Evolutionary conservation across 2,113 vertebrate species (phyloP).

Genomic region (Limnothrissa miodon): DNA sequence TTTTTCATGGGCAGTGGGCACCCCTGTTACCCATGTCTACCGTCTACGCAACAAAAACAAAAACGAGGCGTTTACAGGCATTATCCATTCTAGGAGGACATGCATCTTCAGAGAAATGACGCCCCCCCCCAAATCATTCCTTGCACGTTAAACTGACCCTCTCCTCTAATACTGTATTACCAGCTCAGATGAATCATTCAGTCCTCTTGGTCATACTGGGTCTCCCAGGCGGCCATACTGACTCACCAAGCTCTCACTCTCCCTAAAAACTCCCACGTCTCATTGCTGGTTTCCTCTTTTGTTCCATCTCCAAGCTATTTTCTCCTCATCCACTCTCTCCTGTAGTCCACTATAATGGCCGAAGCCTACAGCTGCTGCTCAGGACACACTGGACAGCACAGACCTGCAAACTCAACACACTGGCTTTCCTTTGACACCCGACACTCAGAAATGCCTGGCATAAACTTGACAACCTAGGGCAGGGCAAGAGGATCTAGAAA

Average conservation of each 20-base stretch:
- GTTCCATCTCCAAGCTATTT: neutral
- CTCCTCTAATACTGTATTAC: neutral
- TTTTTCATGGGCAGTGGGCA: too few relatives aligned
- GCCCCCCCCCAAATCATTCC: neutral
- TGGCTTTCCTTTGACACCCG: neutral
- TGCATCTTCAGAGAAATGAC: too few relatives aligned
- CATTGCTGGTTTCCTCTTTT: neutral
- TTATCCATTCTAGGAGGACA: too few relatives aligned
- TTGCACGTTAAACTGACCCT: neutral
- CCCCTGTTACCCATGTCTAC: neutral
- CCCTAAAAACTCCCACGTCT: neutral
- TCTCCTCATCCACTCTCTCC: neutral
- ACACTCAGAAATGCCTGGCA: neutral
- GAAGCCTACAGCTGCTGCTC: neutral
- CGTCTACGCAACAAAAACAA: neutral
- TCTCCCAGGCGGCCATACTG: neutral
- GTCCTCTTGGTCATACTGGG: neutral
- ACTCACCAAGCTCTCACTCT: neutral
- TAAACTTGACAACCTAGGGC: neutral
- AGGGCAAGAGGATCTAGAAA: neutral
- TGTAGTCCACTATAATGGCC: neutral
- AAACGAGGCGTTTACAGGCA: too few relatives aligned
- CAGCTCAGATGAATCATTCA: neutral
- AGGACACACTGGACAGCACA: neutral
- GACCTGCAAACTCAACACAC: neutral